Conservation (phyloP, 1,140 invertebrate genomes). For the Vanessa tameamea region DNA sequence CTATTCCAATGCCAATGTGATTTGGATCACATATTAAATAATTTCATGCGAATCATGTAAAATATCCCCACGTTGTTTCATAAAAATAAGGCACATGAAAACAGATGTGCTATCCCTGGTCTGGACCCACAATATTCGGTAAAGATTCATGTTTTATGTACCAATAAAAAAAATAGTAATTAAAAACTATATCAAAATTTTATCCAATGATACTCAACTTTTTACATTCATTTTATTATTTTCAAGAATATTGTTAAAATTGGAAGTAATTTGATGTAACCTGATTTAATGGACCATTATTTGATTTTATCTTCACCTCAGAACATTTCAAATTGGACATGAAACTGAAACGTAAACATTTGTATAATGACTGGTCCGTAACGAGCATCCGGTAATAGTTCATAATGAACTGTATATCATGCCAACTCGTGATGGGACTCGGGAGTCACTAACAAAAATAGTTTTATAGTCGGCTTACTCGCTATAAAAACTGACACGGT, state of each 20-base stretch:
- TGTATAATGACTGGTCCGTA: slow-evolving; percentile 35
- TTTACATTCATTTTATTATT: not conserved
- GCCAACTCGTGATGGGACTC: slow-evolving; percentile 1
- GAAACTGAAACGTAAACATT: slow-evolving; percentile 22
- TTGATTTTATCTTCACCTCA: slow-evolving; percentile 13
- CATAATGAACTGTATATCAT: slow-evolving; percentile 42
- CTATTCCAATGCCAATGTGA: too few species aligned
- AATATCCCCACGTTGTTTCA: too few species aligned
- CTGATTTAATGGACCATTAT: slow-evolving; percentile 13
- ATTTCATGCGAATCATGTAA: too few species aligned
- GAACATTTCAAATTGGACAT: slow-evolving; percentile 29
- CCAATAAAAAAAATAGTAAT: too few species aligned
- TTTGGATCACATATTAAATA: too few species aligned
- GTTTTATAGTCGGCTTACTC: slow-evolving; percentile 16
- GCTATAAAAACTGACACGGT: slow-evolving; percentile 33
- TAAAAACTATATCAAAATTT: too few species aligned
- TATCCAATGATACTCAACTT: not conserved
- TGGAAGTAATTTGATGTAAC: too few species aligned
- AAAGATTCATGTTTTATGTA: too few species aligned
- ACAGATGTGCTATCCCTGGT: too few species aligned
- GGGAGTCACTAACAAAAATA: slow-evolving; percentile 26
- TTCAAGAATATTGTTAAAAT: not conserved
- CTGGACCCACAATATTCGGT: too few species aligned
- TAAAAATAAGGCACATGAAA: too few species aligned
- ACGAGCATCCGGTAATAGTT: slow-evolving; percentile 32